A percentile compares a stretch with the other conserved stretches of the same genome.
These are phyloP conservation scores for Sesamia inferens DNA, from an alignment of 2,888 invertebrate genomes.

Conservation along the genomic window DNA sequence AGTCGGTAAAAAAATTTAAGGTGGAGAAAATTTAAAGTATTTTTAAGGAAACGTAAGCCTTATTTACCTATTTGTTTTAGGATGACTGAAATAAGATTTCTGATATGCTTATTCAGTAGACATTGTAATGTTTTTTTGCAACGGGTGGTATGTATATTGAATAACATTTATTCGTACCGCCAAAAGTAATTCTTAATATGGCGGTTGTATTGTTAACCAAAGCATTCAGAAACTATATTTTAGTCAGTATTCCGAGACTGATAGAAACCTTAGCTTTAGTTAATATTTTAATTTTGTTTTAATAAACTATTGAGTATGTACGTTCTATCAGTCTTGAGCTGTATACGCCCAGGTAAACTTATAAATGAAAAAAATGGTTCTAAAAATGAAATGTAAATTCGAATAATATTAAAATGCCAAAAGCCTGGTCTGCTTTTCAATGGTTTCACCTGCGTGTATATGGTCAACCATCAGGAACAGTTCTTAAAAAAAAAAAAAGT, in stretches of 20 bases:
- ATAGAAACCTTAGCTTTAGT: slow-evolving; percentile 60
- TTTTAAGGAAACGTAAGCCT: slow-evolving; percentile 56
- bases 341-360: slow-evolving; percentile 46
- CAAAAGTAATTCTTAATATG: slow-evolving; percentile 19
- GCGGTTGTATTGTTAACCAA: slow-evolving; percentile 35
- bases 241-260: slow-evolving; percentile 64
- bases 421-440: slow-evolving; percentile 26
- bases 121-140: slow-evolving; percentile 28
- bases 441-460: slow-evolving; percentile 48
- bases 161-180: slow-evolving; percentile 35
- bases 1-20: slow-evolving; percentile 27
- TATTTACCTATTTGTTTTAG: slow-evolving; percentile 62
- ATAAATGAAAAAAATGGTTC: slow-evolving; percentile 1
- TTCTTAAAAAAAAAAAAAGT: slow-evolving; percentile 44
- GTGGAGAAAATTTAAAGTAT: slow-evolving; percentile 42
- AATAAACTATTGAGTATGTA: slow-evolving; percentile 35
- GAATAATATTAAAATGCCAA: slow-evolving; percentile 23
- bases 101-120: slow-evolving; percentile 51
- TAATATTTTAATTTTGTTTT: slow-evolving; percentile 54
- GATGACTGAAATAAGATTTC: slow-evolving; percentile 62
- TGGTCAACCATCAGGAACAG: slow-evolving; percentile 30
- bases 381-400: slow-evolving; percentile 19
- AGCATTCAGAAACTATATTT: slow-evolving; percentile 64
- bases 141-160: slow-evolving; percentile 20
- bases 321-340: slow-evolving; percentile 55